Conservation (phyloP, 2,797 vertebrate species). For the Cossypha niveicapilla region DNA sequence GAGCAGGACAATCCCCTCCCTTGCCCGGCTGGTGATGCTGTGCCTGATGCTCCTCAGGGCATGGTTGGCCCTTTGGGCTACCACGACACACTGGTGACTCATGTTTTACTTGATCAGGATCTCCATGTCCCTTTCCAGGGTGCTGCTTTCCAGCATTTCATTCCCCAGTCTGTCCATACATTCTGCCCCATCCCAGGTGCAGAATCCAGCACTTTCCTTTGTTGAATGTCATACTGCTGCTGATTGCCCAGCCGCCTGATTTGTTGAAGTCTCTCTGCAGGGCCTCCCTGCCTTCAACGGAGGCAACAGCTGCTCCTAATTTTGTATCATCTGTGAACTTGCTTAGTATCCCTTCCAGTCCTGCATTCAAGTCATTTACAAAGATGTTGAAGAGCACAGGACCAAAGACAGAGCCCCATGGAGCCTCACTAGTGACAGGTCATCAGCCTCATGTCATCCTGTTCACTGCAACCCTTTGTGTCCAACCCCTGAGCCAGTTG, state of each 20-base stretch:
- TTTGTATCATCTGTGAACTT: background rate
- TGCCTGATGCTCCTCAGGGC: background rate
- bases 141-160: background rate
- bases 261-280: background rate
- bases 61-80: rapidly evolving
- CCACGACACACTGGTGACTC: background rate
- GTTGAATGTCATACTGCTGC: background rate
- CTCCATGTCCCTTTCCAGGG: rapidly evolving
- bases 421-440: background rate
- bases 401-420: background rate
- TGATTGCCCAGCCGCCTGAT: background rate
- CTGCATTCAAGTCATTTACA: background rate
- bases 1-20: background rate
- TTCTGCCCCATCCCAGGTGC: background rate
- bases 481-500: background rate
- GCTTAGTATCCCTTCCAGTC: background rate
- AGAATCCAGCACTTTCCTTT: rapidly evolving
- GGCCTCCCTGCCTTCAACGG: background rate
- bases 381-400: background rate
- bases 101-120: background rate
- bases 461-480: background rate
- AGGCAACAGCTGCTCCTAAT: background rate
- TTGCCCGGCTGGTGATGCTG: rapidly evolving
- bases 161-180: background rate
- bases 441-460: background rate